These are phyloP conservation scores for Coleophora deauratella DNA, from an alignment of 2,888 invertebrate species.

Conservation along the genomic window DNA sequence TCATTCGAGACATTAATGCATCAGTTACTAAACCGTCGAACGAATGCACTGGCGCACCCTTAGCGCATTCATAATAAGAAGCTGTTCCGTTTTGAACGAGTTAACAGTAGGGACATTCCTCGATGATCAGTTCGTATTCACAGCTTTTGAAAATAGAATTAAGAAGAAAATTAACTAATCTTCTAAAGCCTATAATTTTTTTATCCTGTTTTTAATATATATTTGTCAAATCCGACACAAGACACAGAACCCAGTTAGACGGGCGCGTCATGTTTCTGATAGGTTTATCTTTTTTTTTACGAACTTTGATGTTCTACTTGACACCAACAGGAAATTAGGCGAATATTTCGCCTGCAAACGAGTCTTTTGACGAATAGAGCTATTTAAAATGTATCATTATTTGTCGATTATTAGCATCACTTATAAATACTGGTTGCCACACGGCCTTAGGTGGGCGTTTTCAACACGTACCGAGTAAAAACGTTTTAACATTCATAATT, in stretches of 20 bases:
- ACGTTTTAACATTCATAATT: constrained; percentile 67
- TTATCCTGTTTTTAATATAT: no score
- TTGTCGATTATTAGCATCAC: constrained; percentile 31
- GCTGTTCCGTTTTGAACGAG: constrained; percentile 59
- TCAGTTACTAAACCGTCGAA: constrained; percentile 71
- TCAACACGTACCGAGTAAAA: constrained; percentile 42
- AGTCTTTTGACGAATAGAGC: background rate
- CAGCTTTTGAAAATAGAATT: constrained; percentile 31
- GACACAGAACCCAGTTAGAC: no score
- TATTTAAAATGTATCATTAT: constrained; percentile 22
- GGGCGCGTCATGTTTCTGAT: no score
- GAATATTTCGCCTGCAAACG: constrained; percentile 20
- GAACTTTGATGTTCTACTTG: constrained; percentile 26
- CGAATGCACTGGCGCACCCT: constrained; percentile 69
- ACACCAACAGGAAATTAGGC: constrained; percentile 53
- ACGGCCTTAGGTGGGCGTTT: constrained; percentile 50
- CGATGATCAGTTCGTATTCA: constrained; percentile 58
- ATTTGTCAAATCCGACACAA: no score
- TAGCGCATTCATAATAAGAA: constrained; percentile 68
- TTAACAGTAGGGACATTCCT: constrained; percentile 57
- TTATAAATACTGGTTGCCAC: constrained; percentile 44
- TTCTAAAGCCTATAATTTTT: no score
- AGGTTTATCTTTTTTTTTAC: constrained; percentile 2
- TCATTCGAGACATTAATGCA: constrained; percentile 69
- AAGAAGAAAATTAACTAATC: background rate